Base-by-base conservation (phyloP, 2,113 vertebrate species). In the Nycticorax nycticorax region DNA sequence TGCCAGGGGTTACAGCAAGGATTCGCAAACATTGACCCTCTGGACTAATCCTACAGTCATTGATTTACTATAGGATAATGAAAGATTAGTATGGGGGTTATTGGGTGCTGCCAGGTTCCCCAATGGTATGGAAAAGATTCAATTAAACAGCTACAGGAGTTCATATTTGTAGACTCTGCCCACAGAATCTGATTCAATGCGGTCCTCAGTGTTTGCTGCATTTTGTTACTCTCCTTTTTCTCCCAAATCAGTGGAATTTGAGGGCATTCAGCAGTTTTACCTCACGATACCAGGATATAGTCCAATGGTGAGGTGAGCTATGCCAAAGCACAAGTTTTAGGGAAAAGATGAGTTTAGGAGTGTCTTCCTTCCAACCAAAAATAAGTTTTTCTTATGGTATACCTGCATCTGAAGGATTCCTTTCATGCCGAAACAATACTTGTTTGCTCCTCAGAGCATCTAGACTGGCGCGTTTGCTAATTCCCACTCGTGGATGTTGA, bases 401-500 rank as follows among this genome's bases (percentile, higher is more conserved):
- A 41, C n/a, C 6, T 23, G 12, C 32, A 52, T 33, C 30, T 74
- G 64, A 82, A 56, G 57, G 47, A 71, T 56, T 37, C 30, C 33
- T 69, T 47, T 47, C 12, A 4, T 21, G 9, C 43, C 77, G 32
- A 85, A 91, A 73, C 43, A 66, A 45, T 3, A 21, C 9, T n/a
- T 14, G 4, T 59, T 93, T 81, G 32, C 15, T 75, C 33, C 57
- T 64, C 2, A 2, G 37, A 73, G 22, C 33, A 43, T 10, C 60
- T 43, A 41, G 43, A 27, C 33, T 14, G 48, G 13, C 2, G 1
- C 33, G 3, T 78, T 63, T 78, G 12, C 35, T 60, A 16, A 72
- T 87, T 94, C n/a, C 39, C 53, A 33, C 39, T 82, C 1, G 0
- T 63, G 48, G 39, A 10, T 21, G 12, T 32, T 0, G 0, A 53